These are phyloP conservation scores for Furcula furcula DNA, from an alignment of 2,888 invertebrate species.

Conservation along the genomic window DNA sequence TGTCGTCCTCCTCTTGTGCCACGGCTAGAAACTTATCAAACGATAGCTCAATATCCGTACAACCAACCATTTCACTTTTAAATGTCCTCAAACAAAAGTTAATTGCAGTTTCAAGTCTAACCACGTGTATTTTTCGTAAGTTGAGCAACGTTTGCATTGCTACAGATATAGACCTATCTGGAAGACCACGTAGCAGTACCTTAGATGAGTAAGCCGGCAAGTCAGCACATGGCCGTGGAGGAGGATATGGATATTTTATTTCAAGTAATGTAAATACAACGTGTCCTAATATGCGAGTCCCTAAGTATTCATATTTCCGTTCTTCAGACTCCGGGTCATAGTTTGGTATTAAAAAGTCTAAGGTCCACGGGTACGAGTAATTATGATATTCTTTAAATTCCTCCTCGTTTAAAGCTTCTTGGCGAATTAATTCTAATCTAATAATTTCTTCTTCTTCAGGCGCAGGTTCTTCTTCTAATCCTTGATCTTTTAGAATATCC, in stretches of 20 bases:
- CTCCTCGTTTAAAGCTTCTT: conserved; percentile 74
- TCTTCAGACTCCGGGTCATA: conserved; percentile 66
- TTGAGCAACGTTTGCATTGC: conserved; percentile 67
- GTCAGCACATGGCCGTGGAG: conserved; percentile 49
- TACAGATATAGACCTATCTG: conserved; percentile 57
- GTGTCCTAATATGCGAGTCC: conserved; percentile 71
- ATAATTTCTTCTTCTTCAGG: conserved; percentile 66
- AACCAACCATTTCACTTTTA: conserved; percentile 77
- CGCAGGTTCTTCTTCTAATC: conserved; percentile 41
- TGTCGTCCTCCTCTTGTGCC: conserved; percentile 51
- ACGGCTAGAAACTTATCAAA: conserved; percentile 57
- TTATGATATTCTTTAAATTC: conserved; percentile 82
- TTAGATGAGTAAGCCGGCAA: conserved; percentile 60
- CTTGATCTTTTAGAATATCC: conserved; percentile 50
- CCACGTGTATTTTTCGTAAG: conserved; percentile 59
- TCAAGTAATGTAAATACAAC: conserved; percentile 77
- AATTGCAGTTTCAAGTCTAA: conserved; percentile 75
- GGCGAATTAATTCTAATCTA: conserved; percentile 72
- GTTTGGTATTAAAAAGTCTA: conserved; percentile 66
- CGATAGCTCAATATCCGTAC: conserved; percentile 69
- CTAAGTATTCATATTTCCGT: conserved; percentile 65
- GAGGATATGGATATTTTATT: conserved; percentile 69
- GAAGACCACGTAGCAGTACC: conserved; percentile 66
- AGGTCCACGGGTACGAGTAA: conserved; percentile 76
- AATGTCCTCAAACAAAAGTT: conserved; percentile 80